These are phyloP conservation scores for Sylvietta virens DNA, from an alignment of 2,113 vertebrate species.

Conservation along the genomic window DNA sequence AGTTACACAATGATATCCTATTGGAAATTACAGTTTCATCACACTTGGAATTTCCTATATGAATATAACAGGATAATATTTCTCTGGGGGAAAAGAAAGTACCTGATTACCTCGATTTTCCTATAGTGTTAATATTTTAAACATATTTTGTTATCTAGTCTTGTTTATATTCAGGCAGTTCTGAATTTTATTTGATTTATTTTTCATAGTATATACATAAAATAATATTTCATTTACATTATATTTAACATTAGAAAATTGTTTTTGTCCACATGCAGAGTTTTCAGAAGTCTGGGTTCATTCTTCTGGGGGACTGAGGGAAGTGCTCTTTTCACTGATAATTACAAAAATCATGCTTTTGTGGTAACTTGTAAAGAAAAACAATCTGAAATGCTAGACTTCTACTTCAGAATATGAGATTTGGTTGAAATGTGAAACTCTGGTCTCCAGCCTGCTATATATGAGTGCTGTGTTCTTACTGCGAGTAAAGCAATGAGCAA, in stretches of 20 bases:
- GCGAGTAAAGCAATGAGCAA: background rate
- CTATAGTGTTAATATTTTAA: background rate
- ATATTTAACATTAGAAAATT: background rate
- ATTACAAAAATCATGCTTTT: background rate
- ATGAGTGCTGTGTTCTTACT: background rate
- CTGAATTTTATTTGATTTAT: background rate
- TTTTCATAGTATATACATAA: background rate
- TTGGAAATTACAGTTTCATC: background rate
- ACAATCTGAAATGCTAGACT: background rate
- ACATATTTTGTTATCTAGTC: background rate
- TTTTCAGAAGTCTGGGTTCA: background rate
- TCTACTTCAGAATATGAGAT: background rate
- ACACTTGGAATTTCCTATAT: background rate
- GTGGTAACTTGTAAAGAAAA: background rate
- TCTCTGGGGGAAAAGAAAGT: background rate
- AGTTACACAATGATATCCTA: background rate
- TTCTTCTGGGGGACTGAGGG: background rate
- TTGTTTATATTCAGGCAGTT: background rate
- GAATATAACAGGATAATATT: background rate
- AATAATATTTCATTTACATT: background rate
- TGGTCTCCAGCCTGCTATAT: rapidly evolving
- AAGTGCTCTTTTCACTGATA: background rate
- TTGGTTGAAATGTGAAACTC: background rate
- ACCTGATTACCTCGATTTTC: background rate
- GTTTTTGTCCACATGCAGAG: background rate